Conservation (phyloP, 2,888 invertebrate genomes). For the Habroteleia sp. region DNA sequence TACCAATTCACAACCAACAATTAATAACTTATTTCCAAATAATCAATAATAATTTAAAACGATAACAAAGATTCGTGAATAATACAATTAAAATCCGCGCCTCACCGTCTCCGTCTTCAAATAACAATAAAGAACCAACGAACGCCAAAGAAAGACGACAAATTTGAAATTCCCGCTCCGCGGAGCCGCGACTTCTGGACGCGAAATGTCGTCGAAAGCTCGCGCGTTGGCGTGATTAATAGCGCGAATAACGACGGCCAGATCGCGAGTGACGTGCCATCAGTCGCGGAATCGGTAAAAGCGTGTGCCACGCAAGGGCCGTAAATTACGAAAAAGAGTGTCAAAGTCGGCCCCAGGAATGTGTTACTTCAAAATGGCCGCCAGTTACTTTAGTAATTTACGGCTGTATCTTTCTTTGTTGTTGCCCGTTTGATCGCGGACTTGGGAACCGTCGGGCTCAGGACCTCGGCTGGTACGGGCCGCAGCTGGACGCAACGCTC, state of each 20-base stretch:
- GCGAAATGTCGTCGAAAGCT: not conserved
- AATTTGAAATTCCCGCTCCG: conserved; percentile 33
- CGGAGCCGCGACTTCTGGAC: conserved; percentile 1
- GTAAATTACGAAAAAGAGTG: conserved; percentile 79
- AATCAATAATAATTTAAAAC: too few species aligned
- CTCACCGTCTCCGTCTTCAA: too few species aligned
- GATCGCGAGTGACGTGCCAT: not conserved
- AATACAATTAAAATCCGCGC: too few species aligned
- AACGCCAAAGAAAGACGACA: too few species aligned
- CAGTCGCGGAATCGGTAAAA: not conserved
- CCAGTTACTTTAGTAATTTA: conserved; percentile 82
- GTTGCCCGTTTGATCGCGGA: conserved; percentile 72
- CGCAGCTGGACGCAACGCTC: conserved; percentile 69
- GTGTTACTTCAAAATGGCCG: conserved; percentile 90
- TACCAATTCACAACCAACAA: too few species aligned
- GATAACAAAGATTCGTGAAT: too few species aligned
- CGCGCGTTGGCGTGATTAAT: not conserved
- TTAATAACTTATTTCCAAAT: too few species aligned
- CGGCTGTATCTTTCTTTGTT: conserved; percentile 81
- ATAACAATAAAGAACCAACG: too few species aligned
- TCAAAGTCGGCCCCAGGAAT: conserved; percentile 82
- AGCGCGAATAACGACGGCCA: not conserved
- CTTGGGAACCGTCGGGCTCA: conserved; percentile 65
- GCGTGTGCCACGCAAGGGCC: conserved; percentile 48
- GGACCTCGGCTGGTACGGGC: conserved; percentile 62